Conservation (phyloP, 2,797 vertebrate species). For the Aplochiton taeniatus region DNA sequence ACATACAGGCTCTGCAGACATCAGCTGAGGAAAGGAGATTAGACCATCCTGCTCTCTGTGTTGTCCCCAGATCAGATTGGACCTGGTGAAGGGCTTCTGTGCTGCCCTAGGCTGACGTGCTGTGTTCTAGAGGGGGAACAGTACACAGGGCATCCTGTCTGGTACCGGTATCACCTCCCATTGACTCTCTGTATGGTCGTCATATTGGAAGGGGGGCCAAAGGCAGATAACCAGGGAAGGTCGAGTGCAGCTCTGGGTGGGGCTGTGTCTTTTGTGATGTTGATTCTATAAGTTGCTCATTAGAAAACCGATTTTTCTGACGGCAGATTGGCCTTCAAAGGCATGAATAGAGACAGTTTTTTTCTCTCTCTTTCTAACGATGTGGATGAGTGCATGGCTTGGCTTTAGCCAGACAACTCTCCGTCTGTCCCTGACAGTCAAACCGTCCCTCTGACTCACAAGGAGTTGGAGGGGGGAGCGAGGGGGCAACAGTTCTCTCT, state of each 20-base stretch:
- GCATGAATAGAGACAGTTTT: background rate
- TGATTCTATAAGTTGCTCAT: too few species aligned
- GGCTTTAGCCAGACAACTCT: conserved; percentile 47
- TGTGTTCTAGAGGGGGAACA: too few species aligned
- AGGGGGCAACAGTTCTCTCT: conserved; percentile 61
- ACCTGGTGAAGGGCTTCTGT: too few species aligned
- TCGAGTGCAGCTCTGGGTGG: too few species aligned
- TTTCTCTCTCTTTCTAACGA: conserved; percentile 9
- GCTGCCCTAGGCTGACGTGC: too few species aligned
- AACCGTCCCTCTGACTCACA: conserved; percentile 51
- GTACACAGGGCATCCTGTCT: conserved; percentile 2
- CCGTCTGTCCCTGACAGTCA: conserved; percentile 72
- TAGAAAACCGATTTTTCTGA: too few species aligned
- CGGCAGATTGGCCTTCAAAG: too few species aligned
- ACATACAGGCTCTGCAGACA: conserved; percentile 44
- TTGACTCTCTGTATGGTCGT: too few species aligned
- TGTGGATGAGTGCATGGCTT: conserved; percentile 45
- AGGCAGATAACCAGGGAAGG: too few species aligned
- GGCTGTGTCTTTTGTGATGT: too few species aligned
- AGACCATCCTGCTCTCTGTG: conserved; percentile 10
- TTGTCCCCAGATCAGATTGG: too few species aligned
- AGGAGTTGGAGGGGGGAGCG: conserved; percentile 34
- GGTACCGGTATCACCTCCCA: background rate
- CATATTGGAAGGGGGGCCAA: too few species aligned
- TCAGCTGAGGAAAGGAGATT: conserved; percentile 49